Base-by-base conservation (phyloP, 2,113 vertebrate genomes). In the Sinocyclocheilus maitianheensis region DNA sequence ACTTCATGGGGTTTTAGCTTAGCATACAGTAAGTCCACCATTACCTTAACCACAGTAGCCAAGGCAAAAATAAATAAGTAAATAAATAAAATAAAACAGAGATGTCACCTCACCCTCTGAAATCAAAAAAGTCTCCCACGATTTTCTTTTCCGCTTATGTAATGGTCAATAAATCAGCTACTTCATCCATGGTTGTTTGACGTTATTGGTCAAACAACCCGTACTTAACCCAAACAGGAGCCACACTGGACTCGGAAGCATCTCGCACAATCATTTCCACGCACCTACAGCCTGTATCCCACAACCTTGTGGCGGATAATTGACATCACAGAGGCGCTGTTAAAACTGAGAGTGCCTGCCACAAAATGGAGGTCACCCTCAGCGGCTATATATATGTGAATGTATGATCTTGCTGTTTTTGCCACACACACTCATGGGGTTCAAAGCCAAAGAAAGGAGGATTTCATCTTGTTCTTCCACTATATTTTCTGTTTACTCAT, bases 261-360 rank as follows among this genome's bases (percentile, higher is more conserved):
- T 90, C 90, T 92, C 90, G 91, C 90, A 91, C 91, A 91, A 91
- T 93, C 91, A 91, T 93, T 92, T 92, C 90, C 90, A 71, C 86
- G 90, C 90, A 90, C 91, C 90, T 92, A 91, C 91, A 90, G 88
- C 80, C 83, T 16, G 14, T 48, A 81, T 81, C 60, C 18, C 7
- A 81, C 79, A 81, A 37, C 40, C 60, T 10, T 2, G 9, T 2
- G 40, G 22, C n/a, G 37, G 58, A 46, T 65, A 81, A 81, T 48
- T 65, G n/a, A 46, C 58, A 46, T 81, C n/a, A 81, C 40, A 65
- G 14, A 46, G 40, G 13, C 9, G 24, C 60, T 63, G 22, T 43
- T 34, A 76, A 30, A 84, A 75, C 7, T 60, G 58, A 81, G 40
- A 37, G 22, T 34, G 37, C 12, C 81, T 46, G 88, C 89, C 87